Base-by-base conservation (phyloP, 2,797 vertebrate species). In the Microtus agrestis region DNA sequence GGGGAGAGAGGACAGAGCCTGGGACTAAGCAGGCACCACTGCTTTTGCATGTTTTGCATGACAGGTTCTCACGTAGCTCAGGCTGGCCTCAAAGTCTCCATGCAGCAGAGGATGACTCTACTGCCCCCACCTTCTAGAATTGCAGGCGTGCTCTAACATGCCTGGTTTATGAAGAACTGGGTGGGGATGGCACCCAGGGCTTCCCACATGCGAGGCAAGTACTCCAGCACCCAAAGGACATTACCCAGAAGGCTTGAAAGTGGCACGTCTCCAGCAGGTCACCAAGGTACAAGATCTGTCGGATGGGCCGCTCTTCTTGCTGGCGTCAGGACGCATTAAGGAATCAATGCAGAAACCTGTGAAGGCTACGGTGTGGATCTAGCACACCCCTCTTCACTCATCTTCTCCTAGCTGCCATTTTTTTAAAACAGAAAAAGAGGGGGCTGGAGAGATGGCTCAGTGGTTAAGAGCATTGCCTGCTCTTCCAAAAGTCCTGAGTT, bases 191-290 rank as follows among this genome's bases (percentile, higher is more conserved):
- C 19, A 25, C 61, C 61, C 61, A 37, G 46, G 43, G 43, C 43
- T 9, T 25, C 82, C 29, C 63, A 46, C 43, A 34, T 8, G 21
- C 11, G 2, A 25, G 3, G 1, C 19, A 14, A 14, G 21, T 23
- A 67, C 63, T n/a, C 43, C 4, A 37, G 12, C 21, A 48, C 4
- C 61, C 23, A 10, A 48, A 23, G 8, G 13, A 82, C 84, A 97
- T 98, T 98, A 99, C 99, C 99, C 99, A 99, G 98, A 99, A 99
- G 95, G 99, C 99, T 98, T 99, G 99, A 98, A 99, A 99, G 97
- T 99, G 99, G 93, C 99, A 99, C 0, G 99, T 99, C 97, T 99
- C 99, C 97, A 99, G 98, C 89, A 99, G 98, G 98, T 99, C 99
- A 29, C 99, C 99, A 12, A 99, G 98, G 97, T 99, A 99, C 14